These are phyloP conservation scores for Cebidichthys violaceus DNA, from an alignment of 2,113 vertebrate species.

Conservation along the genomic window DNA sequence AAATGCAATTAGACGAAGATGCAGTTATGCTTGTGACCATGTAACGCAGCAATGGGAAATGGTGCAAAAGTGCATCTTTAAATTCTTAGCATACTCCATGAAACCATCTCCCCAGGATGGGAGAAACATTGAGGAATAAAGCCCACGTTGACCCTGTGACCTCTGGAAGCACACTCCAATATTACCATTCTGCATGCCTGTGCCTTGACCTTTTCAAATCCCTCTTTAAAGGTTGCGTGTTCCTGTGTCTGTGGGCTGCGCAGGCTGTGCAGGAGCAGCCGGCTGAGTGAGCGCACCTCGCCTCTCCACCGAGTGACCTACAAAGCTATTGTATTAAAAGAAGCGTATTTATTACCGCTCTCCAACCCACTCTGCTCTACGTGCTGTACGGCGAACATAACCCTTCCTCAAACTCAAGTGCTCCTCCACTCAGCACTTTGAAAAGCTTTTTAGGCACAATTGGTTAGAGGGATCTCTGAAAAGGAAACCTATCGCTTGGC, in stretches of 20 bases:
- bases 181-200: slow-evolving; percentile 81
- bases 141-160: slow-evolving; percentile 73
- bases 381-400: slow-evolving; percentile 63
- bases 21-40: slow-evolving; percentile 20
- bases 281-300: slow-evolving; percentile 66
- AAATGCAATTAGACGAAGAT: slow-evolving; percentile 23
- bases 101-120: slow-evolving; percentile 26
- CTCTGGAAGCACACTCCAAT: slow-evolving; percentile 66
- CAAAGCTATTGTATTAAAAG: slow-evolving; percentile 85
- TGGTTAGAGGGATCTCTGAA: slow-evolving; percentile 64
- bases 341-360: slow-evolving; percentile 78
- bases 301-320: slow-evolving; percentile 79
- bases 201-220: slow-evolving; percentile 83
- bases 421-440: slow-evolving; percentile 63
- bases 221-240: slow-evolving; percentile 82
- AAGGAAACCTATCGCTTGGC: slow-evolving; percentile 56
- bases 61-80: slow-evolving; percentile 27
- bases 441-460: slow-evolving; percentile 74
- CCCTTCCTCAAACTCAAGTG: slow-evolving; percentile 74
- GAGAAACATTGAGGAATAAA: slow-evolving; percentile 58
- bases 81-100: slow-evolving; percentile 24
- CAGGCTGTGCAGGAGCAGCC: slow-evolving; percentile 64
- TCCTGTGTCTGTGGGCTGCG: slow-evolving; percentile 68
- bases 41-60: slow-evolving; percentile 5
- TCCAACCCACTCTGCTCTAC: slow-evolving; percentile 59